These are phyloP conservation scores for Hypercompe scribonia DNA, from an alignment of 2,888 invertebrate genomes.

Conservation along the genomic window DNA sequence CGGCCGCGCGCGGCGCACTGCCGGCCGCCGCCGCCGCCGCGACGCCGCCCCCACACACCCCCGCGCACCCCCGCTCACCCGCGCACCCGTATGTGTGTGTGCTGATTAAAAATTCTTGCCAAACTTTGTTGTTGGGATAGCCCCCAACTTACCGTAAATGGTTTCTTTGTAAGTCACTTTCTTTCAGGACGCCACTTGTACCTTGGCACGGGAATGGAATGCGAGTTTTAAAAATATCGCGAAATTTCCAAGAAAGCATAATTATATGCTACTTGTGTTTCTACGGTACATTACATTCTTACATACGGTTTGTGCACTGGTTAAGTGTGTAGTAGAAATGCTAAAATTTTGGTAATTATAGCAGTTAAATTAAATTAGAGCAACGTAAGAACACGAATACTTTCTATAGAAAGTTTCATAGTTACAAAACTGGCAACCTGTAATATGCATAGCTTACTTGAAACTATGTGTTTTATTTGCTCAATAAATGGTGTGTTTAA, in stretches of 20 bases:
- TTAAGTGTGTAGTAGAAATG: conserved; percentile 49
- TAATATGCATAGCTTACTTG: conserved; percentile 54
- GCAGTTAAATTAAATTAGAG: conserved; percentile 51
- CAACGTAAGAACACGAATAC: conserved; percentile 50
- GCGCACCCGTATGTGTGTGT: conserved; percentile 33
- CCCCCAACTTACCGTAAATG: conserved; percentile 64
- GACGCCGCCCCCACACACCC: conserved; percentile 61
- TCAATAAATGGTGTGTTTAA: conserved; percentile 46
- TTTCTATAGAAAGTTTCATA: conserved; percentile 56
- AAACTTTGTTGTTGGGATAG: conserved; percentile 74
- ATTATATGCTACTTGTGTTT: conserved; percentile 22
- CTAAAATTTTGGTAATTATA: conserved; percentile 51
- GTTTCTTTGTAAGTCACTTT: conserved; percentile 58
- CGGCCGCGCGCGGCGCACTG: conserved; percentile 87
- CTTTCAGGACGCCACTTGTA: conserved; percentile 37
- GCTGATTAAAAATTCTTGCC: conserved; percentile 82
- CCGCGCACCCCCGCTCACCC: conserved; percentile 52
- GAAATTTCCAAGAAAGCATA: conserved; percentile 31
- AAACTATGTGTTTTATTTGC: conserved; percentile 46
- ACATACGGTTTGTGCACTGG: conserved; percentile 38
- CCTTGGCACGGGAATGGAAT: conserved; percentile 38
- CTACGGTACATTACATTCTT: conserved; percentile 24
- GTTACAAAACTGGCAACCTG: conserved; percentile 41
- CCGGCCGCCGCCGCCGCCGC: conserved; percentile 76
- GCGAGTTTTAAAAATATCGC: conserved; percentile 28